Evolutionary conservation across 1,140 invertebrate genomes (phyloP).

Genomic region (Tetramorium simillimum): DNA sequence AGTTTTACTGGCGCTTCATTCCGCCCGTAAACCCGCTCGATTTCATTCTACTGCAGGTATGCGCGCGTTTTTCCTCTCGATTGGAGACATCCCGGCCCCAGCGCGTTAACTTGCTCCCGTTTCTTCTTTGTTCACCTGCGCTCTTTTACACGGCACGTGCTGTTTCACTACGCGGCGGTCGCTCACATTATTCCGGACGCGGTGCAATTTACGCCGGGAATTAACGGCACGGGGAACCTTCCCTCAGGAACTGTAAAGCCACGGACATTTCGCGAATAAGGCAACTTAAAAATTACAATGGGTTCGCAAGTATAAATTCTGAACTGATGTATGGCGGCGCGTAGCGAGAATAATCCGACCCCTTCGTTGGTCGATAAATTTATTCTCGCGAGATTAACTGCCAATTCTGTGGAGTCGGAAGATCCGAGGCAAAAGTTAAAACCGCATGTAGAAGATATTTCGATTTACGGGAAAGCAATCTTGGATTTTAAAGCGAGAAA

Average conservation of each 20-base stretch:
- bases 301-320: constrained; percentile 48
- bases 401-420: constrained; percentile 43
- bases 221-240: constrained; percentile 49
- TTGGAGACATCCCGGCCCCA: constrained; percentile 35
- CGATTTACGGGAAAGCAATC: constrained; percentile 31
- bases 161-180: background rate
- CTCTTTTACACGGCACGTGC: constrained; percentile 39
- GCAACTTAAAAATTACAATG: constrained; percentile 58
- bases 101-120: constrained; percentile 42
- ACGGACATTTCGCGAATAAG: constrained; percentile 41
- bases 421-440: background rate
- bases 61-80: constrained; percentile 48
- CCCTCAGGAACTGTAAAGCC: constrained; percentile 46
- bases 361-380: constrained; percentile 58
- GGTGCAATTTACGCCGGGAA: constrained; percentile 61
- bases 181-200: constrained; percentile 33
- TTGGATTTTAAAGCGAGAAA: constrained; percentile 8
- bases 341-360: constrained; percentile 56
- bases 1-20: constrained; percentile 70
- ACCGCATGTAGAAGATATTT: constrained; percentile 2
- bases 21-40: constrained; percentile 64
- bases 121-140: constrained; percentile 14
- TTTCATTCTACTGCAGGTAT: constrained; percentile 65
- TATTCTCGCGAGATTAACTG: constrained; percentile 54
- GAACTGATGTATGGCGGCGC: constrained; percentile 52